Percentiles rank a stretch among this genome's conserved stretches.
Conservation (phyloP, 2,888 invertebrate species). For the Tinea semifulvella region DNA sequence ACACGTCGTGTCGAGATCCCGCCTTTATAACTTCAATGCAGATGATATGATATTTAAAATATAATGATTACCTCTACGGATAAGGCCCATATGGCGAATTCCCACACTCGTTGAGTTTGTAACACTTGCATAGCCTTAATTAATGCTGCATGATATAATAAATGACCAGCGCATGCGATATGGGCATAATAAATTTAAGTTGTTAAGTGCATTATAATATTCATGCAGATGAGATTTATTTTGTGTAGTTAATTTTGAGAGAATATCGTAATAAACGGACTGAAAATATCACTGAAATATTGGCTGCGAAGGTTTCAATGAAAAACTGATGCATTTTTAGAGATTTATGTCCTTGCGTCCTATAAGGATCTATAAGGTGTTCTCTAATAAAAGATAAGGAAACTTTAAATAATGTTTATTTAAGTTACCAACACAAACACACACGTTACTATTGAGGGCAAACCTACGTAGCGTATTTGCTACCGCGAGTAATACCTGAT, state of each 20-base stretch:
- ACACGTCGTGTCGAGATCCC: no score
- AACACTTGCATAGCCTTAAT: slow-evolving; percentile 34
- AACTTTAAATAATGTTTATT: background rate
- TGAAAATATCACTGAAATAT: background rate
- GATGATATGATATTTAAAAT: slow-evolving; percentile 62
- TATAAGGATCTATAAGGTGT: background rate
- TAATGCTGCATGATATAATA: slow-evolving; percentile 27
- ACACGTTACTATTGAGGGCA: no score
- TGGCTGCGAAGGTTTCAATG: background rate
- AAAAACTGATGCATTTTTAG: background rate
- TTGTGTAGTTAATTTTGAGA: slow-evolving; percentile 19
- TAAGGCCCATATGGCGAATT: slow-evolving; percentile 44
- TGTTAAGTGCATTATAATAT: slow-evolving; percentile 24
- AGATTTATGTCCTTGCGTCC: background rate
- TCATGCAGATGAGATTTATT: slow-evolving; percentile 20
- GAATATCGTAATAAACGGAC: slow-evolving; percentile 7
- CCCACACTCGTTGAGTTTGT: slow-evolving; percentile 39
- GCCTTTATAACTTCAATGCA: no score
- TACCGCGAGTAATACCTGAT: no score
- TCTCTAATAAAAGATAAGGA: background rate
- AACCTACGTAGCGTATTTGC: no score
- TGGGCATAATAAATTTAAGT: slow-evolving; percentile 24
- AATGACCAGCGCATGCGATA: slow-evolving; percentile 25
- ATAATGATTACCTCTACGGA: slow-evolving; percentile 46
- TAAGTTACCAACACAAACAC: no score